Conservation (phyloP, 2,888 invertebrate genomes). For the Ennomos quercinarius region DNA sequence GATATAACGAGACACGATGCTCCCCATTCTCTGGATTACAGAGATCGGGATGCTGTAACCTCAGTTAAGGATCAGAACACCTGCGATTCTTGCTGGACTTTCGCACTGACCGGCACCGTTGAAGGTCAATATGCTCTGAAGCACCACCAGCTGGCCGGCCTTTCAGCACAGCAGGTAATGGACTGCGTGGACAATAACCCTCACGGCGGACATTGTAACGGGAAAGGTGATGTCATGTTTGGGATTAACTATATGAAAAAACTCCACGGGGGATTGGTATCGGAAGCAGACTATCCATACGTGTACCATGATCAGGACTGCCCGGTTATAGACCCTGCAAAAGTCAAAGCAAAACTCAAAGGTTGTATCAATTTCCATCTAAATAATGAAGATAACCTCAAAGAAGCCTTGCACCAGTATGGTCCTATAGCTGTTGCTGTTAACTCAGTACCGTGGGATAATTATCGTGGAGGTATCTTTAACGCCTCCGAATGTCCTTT, state of each 20-base stretch:
- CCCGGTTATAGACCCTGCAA: neutral
- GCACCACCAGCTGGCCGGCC: neutral
- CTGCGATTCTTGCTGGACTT: slow-evolving; percentile 1
- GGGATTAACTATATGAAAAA: neutral
- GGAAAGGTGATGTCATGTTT: neutral
- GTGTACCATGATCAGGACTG: neutral
- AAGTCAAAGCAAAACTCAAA: neutral
- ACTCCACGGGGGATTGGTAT: neutral
- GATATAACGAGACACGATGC: neutral
- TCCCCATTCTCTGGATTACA: neutral
- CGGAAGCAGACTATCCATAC: slow-evolving; percentile 3
- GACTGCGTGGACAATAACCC: neutral
- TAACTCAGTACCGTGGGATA: neutral
- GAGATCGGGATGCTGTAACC: neutral
- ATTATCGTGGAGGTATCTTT: neutral
- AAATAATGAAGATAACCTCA: neutral
- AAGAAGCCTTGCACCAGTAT: neutral
- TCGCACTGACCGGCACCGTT: slow-evolving; percentile 1
- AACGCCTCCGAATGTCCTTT: neutral
- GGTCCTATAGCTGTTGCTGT: slow-evolving; percentile 7
- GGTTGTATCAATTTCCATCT: slow-evolving; percentile 1
- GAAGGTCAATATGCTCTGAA: slow-evolving; percentile 6
- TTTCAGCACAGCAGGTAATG: slow-evolving; percentile 6
- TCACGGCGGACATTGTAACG: neutral
- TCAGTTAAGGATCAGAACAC: neutral